phyloP scores from a whole-genome alignment of 1,140 invertebrate genomes.

The Musca domestica region DNA sequence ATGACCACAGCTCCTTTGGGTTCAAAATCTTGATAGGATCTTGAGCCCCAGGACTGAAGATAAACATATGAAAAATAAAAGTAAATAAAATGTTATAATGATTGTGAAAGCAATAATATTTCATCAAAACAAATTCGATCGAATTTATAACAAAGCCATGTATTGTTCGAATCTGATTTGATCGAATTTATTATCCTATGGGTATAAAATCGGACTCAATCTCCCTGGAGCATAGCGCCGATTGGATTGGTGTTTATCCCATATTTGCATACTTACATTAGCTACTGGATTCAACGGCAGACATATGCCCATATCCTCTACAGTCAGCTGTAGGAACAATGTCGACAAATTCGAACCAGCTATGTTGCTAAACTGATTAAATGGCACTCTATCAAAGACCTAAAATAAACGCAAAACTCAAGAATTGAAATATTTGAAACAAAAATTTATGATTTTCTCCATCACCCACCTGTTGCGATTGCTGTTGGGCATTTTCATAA shows the following conservation, averaged over 20 bases:
- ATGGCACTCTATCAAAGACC: constrained; percentile 71
- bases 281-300: constrained; percentile 83
- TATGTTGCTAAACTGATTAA: constrained; percentile 73
- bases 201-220: too few species aligned
- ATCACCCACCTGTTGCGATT: constrained; percentile 51
- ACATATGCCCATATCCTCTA: constrained; percentile 96
- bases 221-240: too few species aligned
- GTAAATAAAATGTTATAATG: not conserved
- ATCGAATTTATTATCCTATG: too few species aligned
- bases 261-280: constrained; percentile 33
- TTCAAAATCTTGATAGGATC: constrained; percentile 72
- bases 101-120: too few species aligned
- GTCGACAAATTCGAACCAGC: constrained; percentile 78
- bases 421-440: constrained; percentile 11
- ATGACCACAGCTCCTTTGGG: constrained; percentile 88
- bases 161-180: too few species aligned
- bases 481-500: constrained; percentile 72
- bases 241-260: too few species aligned
- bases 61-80: constrained; percentile 22
- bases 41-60: constrained; percentile 61
- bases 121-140: too few species aligned
- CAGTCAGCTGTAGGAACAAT: constrained; percentile 89
- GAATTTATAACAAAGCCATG: too few species aligned
- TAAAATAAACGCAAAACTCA: constrained; percentile 36
- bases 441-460: constrained; percentile 11